These are phyloP conservation scores for Tachystola acroxantha DNA, from an alignment of 2,888 invertebrate genomes.

Conservation along the genomic window DNA sequence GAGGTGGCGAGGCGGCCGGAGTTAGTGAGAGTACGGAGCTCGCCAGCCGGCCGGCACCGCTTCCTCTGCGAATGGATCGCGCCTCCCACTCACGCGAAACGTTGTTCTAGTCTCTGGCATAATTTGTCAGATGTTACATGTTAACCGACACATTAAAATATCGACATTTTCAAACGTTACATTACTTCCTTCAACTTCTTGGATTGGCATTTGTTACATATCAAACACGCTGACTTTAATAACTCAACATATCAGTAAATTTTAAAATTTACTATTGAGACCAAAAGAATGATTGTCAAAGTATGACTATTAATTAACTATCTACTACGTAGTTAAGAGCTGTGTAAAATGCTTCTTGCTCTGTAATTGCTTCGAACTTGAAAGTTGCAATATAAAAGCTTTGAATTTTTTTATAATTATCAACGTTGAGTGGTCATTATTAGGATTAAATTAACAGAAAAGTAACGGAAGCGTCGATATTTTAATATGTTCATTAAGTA, in stretches of 20 bases:
- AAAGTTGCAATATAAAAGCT: conserved; percentile 12
- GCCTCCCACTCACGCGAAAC: conserved; percentile 87
- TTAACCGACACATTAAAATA: conserved; percentile 58
- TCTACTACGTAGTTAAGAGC: no score
- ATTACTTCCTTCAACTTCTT: conserved; percentile 16
- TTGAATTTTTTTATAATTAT: neutral
- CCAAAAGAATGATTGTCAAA: neutral
- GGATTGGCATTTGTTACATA: conserved; percentile 48
- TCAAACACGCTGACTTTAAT: conserved; percentile 29
- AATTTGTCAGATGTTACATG: conserved; percentile 43
- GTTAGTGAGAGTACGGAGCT: conserved; percentile 61
- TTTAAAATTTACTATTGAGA: conserved; percentile 22
- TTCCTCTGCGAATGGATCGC: conserved; percentile 54
- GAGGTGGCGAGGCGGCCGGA: conserved; percentile 70
- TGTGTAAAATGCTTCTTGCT: conserved; percentile 5
- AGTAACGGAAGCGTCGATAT: conserved; percentile 44
- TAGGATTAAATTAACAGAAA: conserved; percentile 12
- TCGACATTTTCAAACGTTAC: conserved; percentile 38
- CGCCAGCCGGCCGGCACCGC: conserved; percentile 51
- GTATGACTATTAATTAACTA: no score
- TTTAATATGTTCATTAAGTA: conserved; percentile 39
- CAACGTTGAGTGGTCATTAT: conserved; percentile 1
- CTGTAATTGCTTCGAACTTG: conserved; percentile 8
- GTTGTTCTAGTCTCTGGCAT: conserved; percentile 80
- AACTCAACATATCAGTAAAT: conserved; percentile 26